Conservation (phyloP, 1,140 invertebrate species). For the Ceratoteleas bidentatus region DNA sequence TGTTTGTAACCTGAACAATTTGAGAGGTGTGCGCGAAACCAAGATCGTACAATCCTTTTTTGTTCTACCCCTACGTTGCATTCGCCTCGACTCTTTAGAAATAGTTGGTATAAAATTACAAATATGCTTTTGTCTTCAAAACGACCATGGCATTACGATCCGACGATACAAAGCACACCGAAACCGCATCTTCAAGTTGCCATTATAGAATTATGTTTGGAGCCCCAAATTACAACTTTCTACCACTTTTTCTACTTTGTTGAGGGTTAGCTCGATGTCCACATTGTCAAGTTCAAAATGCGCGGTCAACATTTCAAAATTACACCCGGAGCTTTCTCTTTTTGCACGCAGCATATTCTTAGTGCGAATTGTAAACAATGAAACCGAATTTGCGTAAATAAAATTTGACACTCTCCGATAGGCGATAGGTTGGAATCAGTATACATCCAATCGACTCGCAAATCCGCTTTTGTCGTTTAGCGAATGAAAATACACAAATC, state of each 20-base stretch:
- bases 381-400: no score
- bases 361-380: no score
- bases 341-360: no score
- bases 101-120: constrained; percentile 47
- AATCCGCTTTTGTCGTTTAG: background rate
- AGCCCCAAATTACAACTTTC: constrained; percentile 5
- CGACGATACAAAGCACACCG: constrained; percentile 17
- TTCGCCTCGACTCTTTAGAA: constrained; percentile 36
- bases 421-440: no score
- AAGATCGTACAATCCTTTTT: constrained; percentile 50
- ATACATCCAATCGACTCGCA: background rate
- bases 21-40: constrained; percentile 36
- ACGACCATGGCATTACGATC: constrained; percentile 34
- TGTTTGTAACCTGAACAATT: constrained; percentile 51
- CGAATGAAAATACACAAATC: constrained; percentile 2
- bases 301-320: no score
- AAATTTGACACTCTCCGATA: no score
- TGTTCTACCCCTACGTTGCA: constrained; percentile 46
- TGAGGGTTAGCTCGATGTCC: background rate
- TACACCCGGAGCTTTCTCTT: no score
- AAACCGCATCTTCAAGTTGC: constrained; percentile 45
- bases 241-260: no score
- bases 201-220: constrained; percentile 20
- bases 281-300: no score
- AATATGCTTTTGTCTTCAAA: constrained; percentile 53